phyloP scores from a whole-genome alignment of 1,140 invertebrate species.

The Asobara japonica region DNA sequence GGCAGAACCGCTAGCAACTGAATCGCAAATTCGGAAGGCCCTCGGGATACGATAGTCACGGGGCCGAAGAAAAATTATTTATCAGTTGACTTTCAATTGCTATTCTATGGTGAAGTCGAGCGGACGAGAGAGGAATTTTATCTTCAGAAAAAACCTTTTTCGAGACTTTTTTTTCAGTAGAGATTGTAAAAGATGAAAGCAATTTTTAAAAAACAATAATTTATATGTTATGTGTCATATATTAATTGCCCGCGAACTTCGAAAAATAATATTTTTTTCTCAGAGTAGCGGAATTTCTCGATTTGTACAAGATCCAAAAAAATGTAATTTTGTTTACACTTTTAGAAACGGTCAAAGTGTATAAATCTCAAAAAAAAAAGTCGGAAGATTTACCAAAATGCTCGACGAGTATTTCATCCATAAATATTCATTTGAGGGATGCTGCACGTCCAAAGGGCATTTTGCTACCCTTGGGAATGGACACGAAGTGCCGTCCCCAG shows the following conservation, averaged over 20 bases:
- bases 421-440: conserved; percentile 1
- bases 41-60: not conserved
- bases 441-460: not conserved
- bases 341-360: not conserved
- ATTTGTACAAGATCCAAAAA: too few species aligned
- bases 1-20: not conserved
- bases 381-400: not conserved
- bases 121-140: not conserved
- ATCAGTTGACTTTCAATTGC: not conserved
- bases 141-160: too few species aligned
- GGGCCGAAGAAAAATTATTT: not conserved
- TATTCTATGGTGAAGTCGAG: not conserved
- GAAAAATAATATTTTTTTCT: too few species aligned
- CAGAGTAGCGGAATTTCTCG: too few species aligned
- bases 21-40: not conserved
- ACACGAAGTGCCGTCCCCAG: not conserved
- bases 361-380: not conserved
- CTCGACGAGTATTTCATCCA: not conserved
- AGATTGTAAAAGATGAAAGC: too few species aligned
- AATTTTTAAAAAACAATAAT: too few species aligned
- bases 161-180: too few species aligned
- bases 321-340: too few species aligned
- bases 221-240: too few species aligned
- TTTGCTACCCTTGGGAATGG: not conserved
- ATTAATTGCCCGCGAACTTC: too few species aligned